Evolutionary conservation across 1,140 invertebrate species (phyloP).

Genomic region (Drosophila lowei): DNA sequence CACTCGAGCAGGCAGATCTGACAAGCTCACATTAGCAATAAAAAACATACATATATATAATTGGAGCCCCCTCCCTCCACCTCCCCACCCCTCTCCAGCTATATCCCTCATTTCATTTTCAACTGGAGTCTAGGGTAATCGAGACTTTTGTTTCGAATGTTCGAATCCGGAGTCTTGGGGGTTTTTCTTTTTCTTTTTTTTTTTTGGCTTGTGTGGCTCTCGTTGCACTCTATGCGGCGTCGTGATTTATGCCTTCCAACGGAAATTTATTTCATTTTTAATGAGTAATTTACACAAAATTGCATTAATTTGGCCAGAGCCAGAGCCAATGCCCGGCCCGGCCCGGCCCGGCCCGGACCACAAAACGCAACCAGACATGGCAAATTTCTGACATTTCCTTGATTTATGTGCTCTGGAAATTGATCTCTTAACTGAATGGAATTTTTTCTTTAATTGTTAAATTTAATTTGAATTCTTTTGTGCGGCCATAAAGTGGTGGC

Average conservation of each 20-base stretch:
- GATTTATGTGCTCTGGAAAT: slow-evolving; percentile 59
- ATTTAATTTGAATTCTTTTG: slow-evolving; percentile 51
- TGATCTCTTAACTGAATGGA: slow-evolving; percentile 15
- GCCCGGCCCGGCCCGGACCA: not conserved
- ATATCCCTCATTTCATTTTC: slow-evolving; percentile 56
- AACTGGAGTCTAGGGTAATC: slow-evolving; percentile 53
- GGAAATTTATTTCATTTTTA: slow-evolving; percentile 78
- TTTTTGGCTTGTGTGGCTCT: slow-evolving; percentile 29
- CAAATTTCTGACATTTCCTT: slow-evolving; percentile 79
- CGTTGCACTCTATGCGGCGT: slow-evolving; percentile 62
- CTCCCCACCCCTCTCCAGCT: slow-evolving; percentile 1
- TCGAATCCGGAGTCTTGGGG: slow-evolving; percentile 32
- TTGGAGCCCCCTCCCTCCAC: slow-evolving; percentile 47
- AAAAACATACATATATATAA: slow-evolving; percentile 62
- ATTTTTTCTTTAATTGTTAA: slow-evolving; percentile 50
- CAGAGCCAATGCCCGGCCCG: slow-evolving; percentile 15
- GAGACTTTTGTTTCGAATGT: slow-evolving; percentile 69
- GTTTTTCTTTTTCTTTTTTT: slow-evolving; percentile 47
- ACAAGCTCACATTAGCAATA: slow-evolving; percentile 79
- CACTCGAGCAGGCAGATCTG: slow-evolving; percentile 62
- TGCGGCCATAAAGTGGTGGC: slow-evolving; percentile 1
- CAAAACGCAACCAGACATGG: slow-evolving; percentile 66
- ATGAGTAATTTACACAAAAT: slow-evolving; percentile 82
- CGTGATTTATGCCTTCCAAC: slow-evolving; percentile 73
- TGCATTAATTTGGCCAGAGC: slow-evolving; percentile 71